Evolutionary conservation across 2,113 vertebrate genomes (phyloP), one percentile per base, ranked within the genome.

Genomic region (Heptranchias perlo): DNA sequence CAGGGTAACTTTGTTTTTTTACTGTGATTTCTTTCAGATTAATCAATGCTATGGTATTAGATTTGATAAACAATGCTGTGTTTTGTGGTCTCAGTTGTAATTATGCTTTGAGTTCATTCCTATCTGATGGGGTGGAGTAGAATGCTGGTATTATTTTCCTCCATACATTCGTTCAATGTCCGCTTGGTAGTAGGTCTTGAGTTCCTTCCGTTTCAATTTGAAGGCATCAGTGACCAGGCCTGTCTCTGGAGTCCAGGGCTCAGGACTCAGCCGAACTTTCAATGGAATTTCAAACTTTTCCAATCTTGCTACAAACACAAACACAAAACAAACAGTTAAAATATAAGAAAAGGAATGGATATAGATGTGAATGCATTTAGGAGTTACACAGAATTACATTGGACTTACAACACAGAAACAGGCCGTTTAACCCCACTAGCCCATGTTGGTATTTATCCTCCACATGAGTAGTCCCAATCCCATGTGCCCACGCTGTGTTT

Each of bases 161-260:
- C 98, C 98, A 0, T 99, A 99, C 99, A 99, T 98, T 86, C 98
- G 97, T 62, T 99, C 98, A 16, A 99, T 99, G 98, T 99, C 99
- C 13, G 96, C 97, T 96, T 98, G 98, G 97, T 99, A 99, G 97
- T 98, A 97, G 0, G 98, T 98, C 18, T 98, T 99, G 4, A 99
- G 98, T 97, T 99, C 98, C 94, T 98, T 99, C 97, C 99, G 98
- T 84, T 99, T 99, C 87, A 99, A 98, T 96, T 99, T 99, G 98
- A 99, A 99, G 0, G 99, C 98, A 39, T 99, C 99, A 2, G 99
- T 99, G 97, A 99, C 99, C 64, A 99, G 97, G 96, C 99, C 99
- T 0, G 98, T 99, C 97, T 99, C 99, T 0, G 99, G 98, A 95
- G 99, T 99, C 99, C 99, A 99, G 0, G 98, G 98, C 0, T 99